These are phyloP conservation scores for Metacarcinus magister DNA, from an alignment of 2,888 invertebrate genomes.

Conservation along the genomic window DNA sequence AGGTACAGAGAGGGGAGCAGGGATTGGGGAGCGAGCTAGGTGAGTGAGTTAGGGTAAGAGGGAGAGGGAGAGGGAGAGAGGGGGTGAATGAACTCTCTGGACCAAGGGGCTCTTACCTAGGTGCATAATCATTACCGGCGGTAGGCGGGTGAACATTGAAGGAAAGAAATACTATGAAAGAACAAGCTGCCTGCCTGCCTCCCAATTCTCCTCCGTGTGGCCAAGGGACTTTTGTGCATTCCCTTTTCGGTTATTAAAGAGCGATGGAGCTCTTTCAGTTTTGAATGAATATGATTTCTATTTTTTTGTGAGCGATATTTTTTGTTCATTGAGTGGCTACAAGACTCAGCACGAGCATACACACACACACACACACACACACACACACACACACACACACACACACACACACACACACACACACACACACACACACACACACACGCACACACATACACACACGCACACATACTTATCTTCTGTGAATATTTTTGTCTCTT, in stretches of 20 bases:
- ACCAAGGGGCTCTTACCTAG: background rate
- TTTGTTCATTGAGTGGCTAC: background rate
- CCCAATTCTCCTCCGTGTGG: background rate
- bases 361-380: background rate
- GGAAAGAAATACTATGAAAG: background rate
- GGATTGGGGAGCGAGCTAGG: background rate
- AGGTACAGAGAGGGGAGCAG: background rate
- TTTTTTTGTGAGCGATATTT: background rate
- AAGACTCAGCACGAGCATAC: background rate
- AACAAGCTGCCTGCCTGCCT: background rate
- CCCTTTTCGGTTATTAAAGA: background rate
- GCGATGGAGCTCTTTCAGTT: background rate
- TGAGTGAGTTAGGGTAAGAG: background rate
- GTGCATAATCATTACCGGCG: background rate
- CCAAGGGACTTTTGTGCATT: slow-evolving; percentile 13
- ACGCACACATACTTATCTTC: too few relatives aligned
- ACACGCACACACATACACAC: too few relatives aligned
- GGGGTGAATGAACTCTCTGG: background rate
- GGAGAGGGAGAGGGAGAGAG: background rate
- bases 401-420: too few relatives aligned
- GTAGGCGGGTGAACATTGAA: background rate
- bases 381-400: background rate
- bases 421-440: too few relatives aligned
- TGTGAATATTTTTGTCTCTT: too few relatives aligned
- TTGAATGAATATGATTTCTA: background rate